These are phyloP conservation scores for Triplophysa siluroides DNA, from an alignment of 2,113 vertebrate genomes.

Conservation along the genomic window DNA sequence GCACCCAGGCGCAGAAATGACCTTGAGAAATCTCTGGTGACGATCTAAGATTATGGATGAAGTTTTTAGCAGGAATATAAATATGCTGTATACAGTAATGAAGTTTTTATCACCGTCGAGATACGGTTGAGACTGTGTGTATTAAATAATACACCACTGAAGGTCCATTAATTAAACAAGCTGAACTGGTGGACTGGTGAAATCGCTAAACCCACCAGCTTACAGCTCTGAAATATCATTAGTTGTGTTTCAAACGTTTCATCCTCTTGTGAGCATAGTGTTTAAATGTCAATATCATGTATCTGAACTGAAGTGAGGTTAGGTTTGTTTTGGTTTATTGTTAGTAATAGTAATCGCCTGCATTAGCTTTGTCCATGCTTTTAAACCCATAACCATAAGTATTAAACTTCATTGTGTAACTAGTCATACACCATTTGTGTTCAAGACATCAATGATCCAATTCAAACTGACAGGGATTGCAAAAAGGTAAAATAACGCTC, in stretches of 20 bases:
- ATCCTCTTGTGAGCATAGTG: not conserved
- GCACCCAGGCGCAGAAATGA: not conserved
- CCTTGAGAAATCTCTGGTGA: conserved; percentile 27
- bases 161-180: conserved; percentile 33
- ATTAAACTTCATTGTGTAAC: too few species aligned
- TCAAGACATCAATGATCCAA: too few species aligned
- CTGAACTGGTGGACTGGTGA: conserved; percentile 5
- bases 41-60: conserved; percentile 4
- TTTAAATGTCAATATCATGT: not conserved
- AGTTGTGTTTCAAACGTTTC: conserved; percentile 7
- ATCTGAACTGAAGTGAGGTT: not conserved
- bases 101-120: conserved; percentile 37
- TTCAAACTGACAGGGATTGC: too few species aligned
- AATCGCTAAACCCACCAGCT: not conserved
- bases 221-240: conserved; percentile 13
- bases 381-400: too few species aligned
- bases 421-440: too few species aligned
- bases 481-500: not conserved
- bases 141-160: conserved; percentile 36
- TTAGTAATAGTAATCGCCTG: not conserved
- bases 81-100: conserved; percentile 11
- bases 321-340: not conserved
- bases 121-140: not conserved
- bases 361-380: too few species aligned
- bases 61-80: conserved; percentile 18